phyloP scores from a whole-genome alignment of 2,797 vertebrate genomes.

The Chelmon rostratus region DNA sequence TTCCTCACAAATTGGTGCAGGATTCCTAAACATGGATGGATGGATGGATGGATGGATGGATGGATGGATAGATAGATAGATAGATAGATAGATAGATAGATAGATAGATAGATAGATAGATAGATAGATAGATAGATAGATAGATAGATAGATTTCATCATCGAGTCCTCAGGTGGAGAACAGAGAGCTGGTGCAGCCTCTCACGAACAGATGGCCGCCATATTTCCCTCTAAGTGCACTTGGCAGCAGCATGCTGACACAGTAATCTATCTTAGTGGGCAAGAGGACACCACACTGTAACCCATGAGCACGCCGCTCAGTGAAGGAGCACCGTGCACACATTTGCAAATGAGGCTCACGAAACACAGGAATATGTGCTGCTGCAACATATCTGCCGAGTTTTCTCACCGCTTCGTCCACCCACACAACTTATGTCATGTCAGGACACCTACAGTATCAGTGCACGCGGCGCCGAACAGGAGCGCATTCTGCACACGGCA shows the following conservation, averaged over 20 bases:
- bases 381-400: slow-evolving; percentile 28
- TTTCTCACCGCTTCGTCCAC: slow-evolving; percentile 15
- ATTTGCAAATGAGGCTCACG: slow-evolving; percentile 5
- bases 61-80: no score
- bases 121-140: neutral
- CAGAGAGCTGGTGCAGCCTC: slow-evolving; percentile 27
- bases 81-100: neutral
- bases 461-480: neutral
- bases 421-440: slow-evolving; percentile 51
- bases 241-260: slow-evolving; percentile 53
- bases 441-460: slow-evolving; percentile 31
- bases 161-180: neutral
- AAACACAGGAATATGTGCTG: slow-evolving; percentile 14
- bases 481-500: neutral
- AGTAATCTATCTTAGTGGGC: slow-evolving; percentile 43
- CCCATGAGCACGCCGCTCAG: slow-evolving; percentile 19
- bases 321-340: slow-evolving; percentile 10
- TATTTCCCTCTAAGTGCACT: slow-evolving; percentile 57
- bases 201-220: slow-evolving; percentile 65
- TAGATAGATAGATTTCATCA: neutral
- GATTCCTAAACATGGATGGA: no score
- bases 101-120: neutral
- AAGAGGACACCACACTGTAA: slow-evolving; percentile 28
- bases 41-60: no score
- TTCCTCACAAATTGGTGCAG: no score